Evolutionary conservation across 2,797 vertebrate genomes (phyloP), one percentile per base, ranked within the genome.

Genomic region (Argentina silus): DNA sequence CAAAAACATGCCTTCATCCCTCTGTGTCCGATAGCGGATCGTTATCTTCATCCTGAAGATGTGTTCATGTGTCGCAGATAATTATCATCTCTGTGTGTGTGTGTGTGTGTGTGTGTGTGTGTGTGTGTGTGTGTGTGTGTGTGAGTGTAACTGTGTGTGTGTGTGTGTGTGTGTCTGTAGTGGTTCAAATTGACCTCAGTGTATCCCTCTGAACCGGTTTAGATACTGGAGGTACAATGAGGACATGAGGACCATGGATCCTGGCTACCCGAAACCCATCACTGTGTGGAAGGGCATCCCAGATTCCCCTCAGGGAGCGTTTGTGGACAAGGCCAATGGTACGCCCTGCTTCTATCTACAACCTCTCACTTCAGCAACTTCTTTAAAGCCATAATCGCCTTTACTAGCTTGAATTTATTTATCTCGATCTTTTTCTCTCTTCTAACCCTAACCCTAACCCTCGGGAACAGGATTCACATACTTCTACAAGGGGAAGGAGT

Each of bases 401-500:
- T 51, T 23, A 17, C 21, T 55, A 14, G 3, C 80, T 1, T 55
- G 6, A 44, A 45, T 67, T 11, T 51, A 4, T 66, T 3, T 36
- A 19, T 42, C 1, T 47, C 11, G 47, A 0, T 1, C 23, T 67
- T 21, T 23, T 10, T 53, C 65, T 69, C 55, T n/a, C 36, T 10
- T 61, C 27, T 36, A n/a, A n/a, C 27, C 4, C 27, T 36, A n/a
- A n/a, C n/a, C 4, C 27, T 36, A 2, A 2, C 27, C 27, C 4
- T 36, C 27, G 1, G 27, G 59, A 12, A 61, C 73, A 96, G 96
- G 95, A 76, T 96, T 95, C 84, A 96, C 96, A 0, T 96, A 95
- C 88, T 96, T 96, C 91, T 96, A 96, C 91, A 96, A 96, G 89
- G 95, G 94, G 74, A 96, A 96, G 81, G 95, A 96, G 51, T 96